phyloP scores from a whole-genome alignment of 2,113 vertebrate species.

The Pao palembangensis region DNA sequence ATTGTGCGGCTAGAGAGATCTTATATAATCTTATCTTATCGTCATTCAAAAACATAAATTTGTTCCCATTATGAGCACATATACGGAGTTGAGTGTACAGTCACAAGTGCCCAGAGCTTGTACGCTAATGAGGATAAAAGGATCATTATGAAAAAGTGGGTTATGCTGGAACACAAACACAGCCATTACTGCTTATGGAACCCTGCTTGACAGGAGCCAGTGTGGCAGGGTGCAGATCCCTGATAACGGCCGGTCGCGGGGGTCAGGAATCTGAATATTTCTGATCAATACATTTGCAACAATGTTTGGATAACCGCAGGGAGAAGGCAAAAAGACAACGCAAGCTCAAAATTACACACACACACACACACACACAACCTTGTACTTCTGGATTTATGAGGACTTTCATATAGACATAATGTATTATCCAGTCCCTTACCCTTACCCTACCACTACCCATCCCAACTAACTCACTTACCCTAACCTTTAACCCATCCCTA shows the following conservation, averaged over 20 bases:
- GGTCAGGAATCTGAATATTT: conserved; percentile 40
- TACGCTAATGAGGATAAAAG: conserved; percentile 50
- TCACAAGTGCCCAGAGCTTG: conserved; percentile 14
- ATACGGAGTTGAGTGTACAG: conserved; percentile 3
- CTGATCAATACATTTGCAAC: conserved; percentile 49
- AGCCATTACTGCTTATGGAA: conserved; percentile 48
- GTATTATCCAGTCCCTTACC: too few relatives aligned
- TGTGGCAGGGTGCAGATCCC: conserved; percentile 29
- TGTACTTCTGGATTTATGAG: too few relatives aligned
- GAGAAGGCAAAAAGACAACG: conserved; percentile 3
- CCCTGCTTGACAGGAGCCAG: conserved; percentile 23
- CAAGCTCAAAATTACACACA: neutral
- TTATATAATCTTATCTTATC: too few relatives aligned
- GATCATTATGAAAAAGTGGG: conserved; percentile 51
- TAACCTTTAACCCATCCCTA: too few relatives aligned
- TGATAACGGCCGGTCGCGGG: conserved; percentile 13
- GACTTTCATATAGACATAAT: too few relatives aligned
- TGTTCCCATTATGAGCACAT: neutral
- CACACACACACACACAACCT: conserved; percentile 10
- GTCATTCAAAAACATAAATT: too few relatives aligned
- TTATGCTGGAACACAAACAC: conserved; percentile 47
- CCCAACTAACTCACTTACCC: too few relatives aligned
- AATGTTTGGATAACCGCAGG: conserved; percentile 20
- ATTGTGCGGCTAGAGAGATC: too few relatives aligned
- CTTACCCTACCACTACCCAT: too few relatives aligned